phyloP scores from a whole-genome alignment of 2,888 invertebrate species.

The Leptopilina myrica region DNA sequence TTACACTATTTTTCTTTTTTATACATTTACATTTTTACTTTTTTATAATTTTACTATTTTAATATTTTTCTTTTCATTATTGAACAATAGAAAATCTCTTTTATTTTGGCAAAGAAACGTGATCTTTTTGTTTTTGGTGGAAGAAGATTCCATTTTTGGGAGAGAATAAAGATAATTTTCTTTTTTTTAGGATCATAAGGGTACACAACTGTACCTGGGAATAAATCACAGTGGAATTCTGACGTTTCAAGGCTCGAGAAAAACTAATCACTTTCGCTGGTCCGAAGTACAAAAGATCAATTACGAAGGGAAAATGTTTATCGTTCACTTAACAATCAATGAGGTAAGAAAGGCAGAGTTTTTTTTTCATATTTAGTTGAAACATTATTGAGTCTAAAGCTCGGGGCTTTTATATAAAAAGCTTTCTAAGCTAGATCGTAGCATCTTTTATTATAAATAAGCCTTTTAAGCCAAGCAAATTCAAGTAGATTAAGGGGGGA shows the following conservation, averaged over 20 bases:
- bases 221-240: conserved; percentile 97
- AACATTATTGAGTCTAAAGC: neutral
- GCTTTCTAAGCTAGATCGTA: conserved; percentile 7
- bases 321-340: conserved; percentile 93
- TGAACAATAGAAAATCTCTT: too few species aligned
- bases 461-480: neutral
- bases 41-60: too few species aligned
- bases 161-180: neutral
- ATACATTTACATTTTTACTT: too few species aligned
- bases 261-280: conserved; percentile 98
- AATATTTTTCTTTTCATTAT: too few species aligned
- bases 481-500: neutral
- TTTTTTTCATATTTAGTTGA: neutral
- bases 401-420: conserved; percentile 6
- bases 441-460: neutral
- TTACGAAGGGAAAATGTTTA: conserved; percentile 98
- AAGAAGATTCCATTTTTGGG: too few species aligned
- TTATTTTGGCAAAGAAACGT: too few species aligned
- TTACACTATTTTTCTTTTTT: neutral
- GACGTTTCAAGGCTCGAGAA: conserved; percentile 94
- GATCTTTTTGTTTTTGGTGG: too few species aligned
- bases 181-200: conserved; percentile 89
- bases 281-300: conserved; percentile 96
- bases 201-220: conserved; percentile 94
- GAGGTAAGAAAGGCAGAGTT: conserved; percentile 82